Percentiles rank a stretch among this genome's conserved stretches.
Evolutionary conservation across 1,140 invertebrate genomes (phyloP).

Genomic region (Luehdorfia chinensis): DNA sequence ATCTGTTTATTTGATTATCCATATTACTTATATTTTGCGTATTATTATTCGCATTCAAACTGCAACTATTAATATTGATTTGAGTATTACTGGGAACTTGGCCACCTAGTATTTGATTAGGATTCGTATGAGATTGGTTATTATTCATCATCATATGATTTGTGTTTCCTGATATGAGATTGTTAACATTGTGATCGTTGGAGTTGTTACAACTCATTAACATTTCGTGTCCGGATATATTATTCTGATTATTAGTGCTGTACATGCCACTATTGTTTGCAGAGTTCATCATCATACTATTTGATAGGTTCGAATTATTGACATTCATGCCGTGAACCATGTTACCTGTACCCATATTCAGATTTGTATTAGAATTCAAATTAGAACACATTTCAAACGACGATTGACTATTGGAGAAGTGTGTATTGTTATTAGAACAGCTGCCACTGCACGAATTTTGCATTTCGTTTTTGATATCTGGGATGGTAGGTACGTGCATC

Average conservation of each 20-base stretch:
- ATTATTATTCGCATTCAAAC: conserved; percentile 47
- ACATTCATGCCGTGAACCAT: conserved; percentile 61
- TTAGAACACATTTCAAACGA: conserved; percentile 62
- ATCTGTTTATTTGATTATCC: conserved; percentile 56
- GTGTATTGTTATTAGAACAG: conserved; percentile 53
- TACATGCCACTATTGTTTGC: conserved; percentile 57
- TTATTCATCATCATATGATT: conserved; percentile 69
- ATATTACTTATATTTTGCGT: conserved; percentile 48
- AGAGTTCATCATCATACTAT: conserved; percentile 65
- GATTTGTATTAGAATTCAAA: conserved; percentile 51
- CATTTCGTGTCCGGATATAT: conserved; percentile 56
- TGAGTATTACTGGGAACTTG: conserved; percentile 51
- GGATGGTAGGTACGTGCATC: conserved; percentile 67
- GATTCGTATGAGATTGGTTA: conserved; percentile 44
- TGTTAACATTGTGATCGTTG: conserved; percentile 54
- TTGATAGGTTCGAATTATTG: conserved; percentile 54
- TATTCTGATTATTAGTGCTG: conserved; percentile 45
- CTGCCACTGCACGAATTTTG: conserved; percentile 63
- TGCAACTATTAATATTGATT: conserved; percentile 65
- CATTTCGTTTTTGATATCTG: conserved; percentile 70
- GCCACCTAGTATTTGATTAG: conserved; percentile 43
- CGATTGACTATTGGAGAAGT: conserved; percentile 54
- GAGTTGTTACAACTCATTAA: conserved; percentile 63
- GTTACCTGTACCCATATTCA: conserved; percentile 48
- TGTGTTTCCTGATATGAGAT: conserved; percentile 45